Base-by-base conservation (phyloP, 2,888 invertebrate genomes). In the Cremastinae sp. region DNA sequence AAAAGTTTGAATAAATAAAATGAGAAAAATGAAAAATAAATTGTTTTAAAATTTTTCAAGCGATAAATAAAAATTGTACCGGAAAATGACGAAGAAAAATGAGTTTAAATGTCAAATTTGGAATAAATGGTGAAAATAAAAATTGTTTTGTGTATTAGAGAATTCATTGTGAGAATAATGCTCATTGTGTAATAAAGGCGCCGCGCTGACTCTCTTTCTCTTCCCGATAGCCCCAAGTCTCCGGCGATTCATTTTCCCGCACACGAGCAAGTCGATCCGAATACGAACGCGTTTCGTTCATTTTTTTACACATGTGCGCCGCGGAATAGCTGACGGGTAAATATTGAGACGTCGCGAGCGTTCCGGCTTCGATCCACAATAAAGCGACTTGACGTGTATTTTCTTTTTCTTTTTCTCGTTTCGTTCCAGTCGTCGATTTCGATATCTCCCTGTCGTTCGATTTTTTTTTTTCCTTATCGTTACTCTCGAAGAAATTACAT, bases 121-220 rank as follows among this genome's bases (percentile, higher is more conserved):
- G n/a, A n/a, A n/a, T n/a, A n/a, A n/a, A n/a, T n/a, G n/a, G n/a
- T n/a, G n/a, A n/a, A n/a, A n/a, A n/a, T n/a, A n/a, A n/a, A n/a
- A n/a, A n/a, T n/a, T n/a, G n/a, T n/a, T n/a, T n/a, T n/a, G n/a
- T n/a, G n/a, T n/a, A n/a, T n/a, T n/a, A n/a, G n/a, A n/a, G n/a
- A n/a, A n/a, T n/a, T n/a, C n/a, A n/a, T n/a, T n/a, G n/a, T 28
- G 5, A 28, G 28, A 28, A 28, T 28, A 28, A 5, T 3, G 28
- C 49, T 49, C 5, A 9, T 49, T 72, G 53, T 39, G 43, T 39
- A 47, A 53, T 53, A 70, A 59, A 75, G 65, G 65, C 74, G 70
- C 59, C 70, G 74, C 35, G 74, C 74, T 59, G 74, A 45, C 66
- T 66, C 53, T 53, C 59, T n/a, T 28, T 39, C 47, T 53, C 59